Base-by-base conservation (phyloP, 2,797 vertebrate species). In the Gobio occitaniae region DNA sequence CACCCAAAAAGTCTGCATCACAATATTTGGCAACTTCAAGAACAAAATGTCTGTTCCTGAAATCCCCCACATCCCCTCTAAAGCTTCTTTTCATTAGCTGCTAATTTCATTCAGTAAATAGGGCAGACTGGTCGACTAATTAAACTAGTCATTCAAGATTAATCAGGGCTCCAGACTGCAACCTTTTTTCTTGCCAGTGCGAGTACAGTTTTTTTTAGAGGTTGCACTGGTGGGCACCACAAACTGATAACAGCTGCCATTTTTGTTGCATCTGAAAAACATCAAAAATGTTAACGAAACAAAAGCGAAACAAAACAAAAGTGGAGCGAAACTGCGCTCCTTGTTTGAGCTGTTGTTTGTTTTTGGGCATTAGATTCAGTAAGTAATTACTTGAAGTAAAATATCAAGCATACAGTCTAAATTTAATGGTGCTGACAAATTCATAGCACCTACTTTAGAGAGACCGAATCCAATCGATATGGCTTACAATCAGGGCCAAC, bases 401-500 rank as follows among this genome's bases (percentile, higher is more conserved):
- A 25, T 25, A 25, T 25, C 19, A 29, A 59, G 36, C 25, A 81
- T 47, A 32, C 36, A 9, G 10, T 48, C 17, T n/a, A 74, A 61
- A 74, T 82, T 21, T 21, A 61, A 59, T 61, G 68, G 38, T 32
- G 68, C 38, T 47, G 41, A 72, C 68, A 47, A 61, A 71, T 61
- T 59, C 68, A 47, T 71, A 41, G 17, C 41, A 50, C 19, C 41
- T n/a, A 48, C 16, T 63, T 82, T 4, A 63, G 7, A n/a, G 8
- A 63, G 15, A 44, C 75, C n/a, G 3, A 48, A 74, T 21, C 44
- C 9, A 48, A 83, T 65, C 44, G 9, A 83, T 75, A 75, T 12
- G 19, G 19, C 70, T 83, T 75, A 69, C 63, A 63, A 75, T 65
- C 56, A 52, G 29, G 56, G 44, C 70, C 21, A 21, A 56, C 56